Evolutionary conservation across 2,888 invertebrate species (phyloP), one percentile per base, ranked within the genome.

Genomic region (Caenorhabditis drosophilae): DNA sequence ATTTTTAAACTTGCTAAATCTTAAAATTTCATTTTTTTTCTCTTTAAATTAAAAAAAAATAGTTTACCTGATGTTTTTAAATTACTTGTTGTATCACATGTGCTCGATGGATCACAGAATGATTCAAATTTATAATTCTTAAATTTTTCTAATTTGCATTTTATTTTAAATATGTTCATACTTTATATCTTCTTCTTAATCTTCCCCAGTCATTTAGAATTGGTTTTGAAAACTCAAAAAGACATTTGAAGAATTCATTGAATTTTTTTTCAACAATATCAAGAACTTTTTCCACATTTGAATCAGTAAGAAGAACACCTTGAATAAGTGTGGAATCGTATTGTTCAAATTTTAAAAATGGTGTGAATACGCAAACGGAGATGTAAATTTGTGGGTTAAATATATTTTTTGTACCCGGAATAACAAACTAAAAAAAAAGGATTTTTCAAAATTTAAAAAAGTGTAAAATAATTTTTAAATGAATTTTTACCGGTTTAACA

Each of bases 301-400:
- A 84, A 50, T 84, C 82, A 41, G 88, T 88, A 53, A 90, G 85
- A 64, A 88, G 85, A 84, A 89, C 89, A 45, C 90, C 90, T 74
- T 79, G 79, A 16, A 79, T 48, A 2, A 82, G 67, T 12, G 78
- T 76, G 78, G 90, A 89, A 83, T 90, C 90, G n/a, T n/a, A n/a
- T 22, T 89, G 89, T 26, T 89, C 88, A 75, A 88, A 89, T 67
- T 88, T 87, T 76, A 89, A 88, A 84, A 90, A 89, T 51, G 91
- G 90, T 15, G 89, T 89, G 84, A 90, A 90, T 6, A 89, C 90
- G 83, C 91, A 89, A 76, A 91, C 89, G 67, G 90, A 90, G 46
- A 90, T 86, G 84, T 89, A 90, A 59, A 91, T 87, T 75, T 89
- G 88, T 46, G 91, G 91, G 66, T 87, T 85, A 83, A 90, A 88